Conservation (phyloP, 2,888 invertebrate species). For the Apantesis nais region DNA sequence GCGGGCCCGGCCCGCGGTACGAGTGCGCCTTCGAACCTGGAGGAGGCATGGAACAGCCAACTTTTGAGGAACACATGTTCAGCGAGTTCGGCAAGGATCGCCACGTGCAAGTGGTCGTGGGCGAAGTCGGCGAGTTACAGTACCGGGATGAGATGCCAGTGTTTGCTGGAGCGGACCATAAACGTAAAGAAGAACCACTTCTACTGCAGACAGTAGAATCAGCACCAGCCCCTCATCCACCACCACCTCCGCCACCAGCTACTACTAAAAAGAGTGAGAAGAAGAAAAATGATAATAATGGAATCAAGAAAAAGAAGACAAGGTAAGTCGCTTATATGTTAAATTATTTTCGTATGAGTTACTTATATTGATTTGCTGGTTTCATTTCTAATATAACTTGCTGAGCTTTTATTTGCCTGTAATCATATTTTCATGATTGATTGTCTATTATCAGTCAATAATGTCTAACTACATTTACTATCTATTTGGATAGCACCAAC, state of each 20-base stretch:
- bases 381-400: neutral
- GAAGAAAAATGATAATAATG: slow-evolving; percentile 93
- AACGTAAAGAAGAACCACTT: slow-evolving; percentile 77
- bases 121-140: slow-evolving; percentile 81
- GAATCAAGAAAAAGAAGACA: slow-evolving; percentile 96
- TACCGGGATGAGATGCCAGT: slow-evolving; percentile 79
- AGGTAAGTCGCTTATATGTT: slow-evolving; percentile 84
- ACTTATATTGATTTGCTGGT: neutral
- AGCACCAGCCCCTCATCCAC: slow-evolving; percentile 58
- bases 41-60: slow-evolving; percentile 87
- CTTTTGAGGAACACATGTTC: slow-evolving; percentile 93
- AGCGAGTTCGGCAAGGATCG: slow-evolving; percentile 89
- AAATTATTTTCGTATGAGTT: neutral
- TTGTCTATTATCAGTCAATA: neutral
- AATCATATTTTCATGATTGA: neutral
- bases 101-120: slow-evolving; percentile 80
- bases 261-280: slow-evolving; percentile 90
- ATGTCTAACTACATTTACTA: neutral
- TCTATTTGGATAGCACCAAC: neutral
- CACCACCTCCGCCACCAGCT: slow-evolving; percentile 69
- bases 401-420: neutral
- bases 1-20: slow-evolving; percentile 69
- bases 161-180: slow-evolving; percentile 64
- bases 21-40: slow-evolving; percentile 76
- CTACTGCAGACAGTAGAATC: slow-evolving; percentile 72